Evolutionary conservation across 2,797 vertebrate genomes (phyloP), one percentile per base, ranked within the genome.

Genomic region (Sus cebifrons): DNA sequence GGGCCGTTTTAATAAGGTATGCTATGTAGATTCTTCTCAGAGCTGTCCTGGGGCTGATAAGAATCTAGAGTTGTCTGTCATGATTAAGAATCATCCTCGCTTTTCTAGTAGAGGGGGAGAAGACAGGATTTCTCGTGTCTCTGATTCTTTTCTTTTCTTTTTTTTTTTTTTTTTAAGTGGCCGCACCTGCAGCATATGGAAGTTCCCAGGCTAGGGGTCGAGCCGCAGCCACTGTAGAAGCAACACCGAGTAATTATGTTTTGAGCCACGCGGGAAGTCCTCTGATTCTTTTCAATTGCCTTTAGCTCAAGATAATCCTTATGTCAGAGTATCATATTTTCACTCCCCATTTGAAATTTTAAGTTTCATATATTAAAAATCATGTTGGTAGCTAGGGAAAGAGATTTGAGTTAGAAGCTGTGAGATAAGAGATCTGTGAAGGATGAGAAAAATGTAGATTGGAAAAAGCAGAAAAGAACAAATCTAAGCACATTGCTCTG

Each of bases 301-400:
- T 89, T 89, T 78, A 85, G 21, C 86, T 64, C 17, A 78, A 78
- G 93, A 73, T 88, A 84, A 58, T 20, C 18, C 56, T 52, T 32
- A 32, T 7, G 12, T 60, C 29, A 78, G 36, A 44, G 16, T 44
- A 25, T 62, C 65, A 32, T 70, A 44, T 64, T 89, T 93, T 77
- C 64, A 32, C 4, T 18, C 11, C 44, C 29, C 23, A 65, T 29
- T 89, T 17, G 32, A 89, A 93, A 79, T 58, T 71, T 65, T 65
- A 71, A 83, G 27, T 68, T 71, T 78, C 23, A 20, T 71, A 23
- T 71, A 70, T 78, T 71, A 89, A 84, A 77, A 71, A 56, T 65
- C 73, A 65, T 56, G 11, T 79, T 29, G 6, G n/a, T 64, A 32
- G 15, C 44, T 79, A 56, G 25, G 44, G 25, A 52, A 20, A 77